Evolutionary conservation across 2,113 vertebrate genomes (phyloP).

Genomic region (Rhadina sibilatrix): DNA sequence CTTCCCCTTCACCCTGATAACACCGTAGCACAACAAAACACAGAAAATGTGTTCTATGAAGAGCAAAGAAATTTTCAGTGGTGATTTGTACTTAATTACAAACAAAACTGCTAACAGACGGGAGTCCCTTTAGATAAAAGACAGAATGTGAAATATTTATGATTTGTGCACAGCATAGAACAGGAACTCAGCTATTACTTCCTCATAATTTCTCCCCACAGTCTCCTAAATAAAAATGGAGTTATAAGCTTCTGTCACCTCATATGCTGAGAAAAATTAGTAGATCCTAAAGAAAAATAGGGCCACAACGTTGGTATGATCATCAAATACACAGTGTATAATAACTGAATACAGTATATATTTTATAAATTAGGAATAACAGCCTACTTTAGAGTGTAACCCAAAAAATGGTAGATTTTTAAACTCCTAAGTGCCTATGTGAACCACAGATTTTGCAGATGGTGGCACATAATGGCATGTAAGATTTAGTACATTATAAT

Average conservation of each 20-base stretch:
- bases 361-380: background rate
- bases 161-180: background rate
- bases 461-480: background rate
- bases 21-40: background rate
- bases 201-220: background rate
- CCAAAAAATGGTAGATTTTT: background rate
- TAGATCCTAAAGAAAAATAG: background rate
- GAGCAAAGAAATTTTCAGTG: background rate
- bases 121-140: conserved; percentile 14
- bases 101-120: background rate
- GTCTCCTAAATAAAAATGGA: conserved; percentile 40
- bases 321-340: background rate
- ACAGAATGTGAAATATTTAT: conserved; percentile 43
- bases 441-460: background rate
- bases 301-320: background rate
- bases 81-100: conserved; percentile 40
- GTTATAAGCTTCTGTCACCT: conserved; percentile 17
- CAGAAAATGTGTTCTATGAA: background rate
- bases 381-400: background rate
- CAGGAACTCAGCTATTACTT: background rate
- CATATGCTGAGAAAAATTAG: background rate
- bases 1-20: background rate
- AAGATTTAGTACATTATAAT: background rate
- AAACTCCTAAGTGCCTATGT: background rate
- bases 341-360: background rate